Evolutionary conservation across 2,888 invertebrate genomes (phyloP), one percentile per base, ranked within the genome.

Genomic region (Anodontia alba): DNA sequence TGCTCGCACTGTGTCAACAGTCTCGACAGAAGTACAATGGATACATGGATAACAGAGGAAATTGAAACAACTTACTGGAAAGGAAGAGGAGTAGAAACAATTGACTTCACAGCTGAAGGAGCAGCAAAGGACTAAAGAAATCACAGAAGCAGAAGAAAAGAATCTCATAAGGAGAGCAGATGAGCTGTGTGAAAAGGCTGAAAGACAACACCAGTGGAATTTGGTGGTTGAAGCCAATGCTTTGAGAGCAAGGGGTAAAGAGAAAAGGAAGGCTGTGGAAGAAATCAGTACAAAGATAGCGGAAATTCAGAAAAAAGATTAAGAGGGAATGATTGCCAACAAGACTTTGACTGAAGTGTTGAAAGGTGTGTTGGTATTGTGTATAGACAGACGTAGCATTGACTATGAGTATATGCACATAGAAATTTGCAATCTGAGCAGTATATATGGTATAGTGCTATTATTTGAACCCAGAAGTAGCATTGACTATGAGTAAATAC

Each of bases 171-270:
- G 29, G 57, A 57, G 57, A 57, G 57, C 57, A 57, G 57, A 57
- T 29, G 29, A 29, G 57, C 57, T 57, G 49, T 49, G 49, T 49
- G 49, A 57, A 57, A 23, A 26, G 26, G 29, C 57, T 57, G 29
- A 57, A 57, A 57, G 12, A 26, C 57, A 57, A 57, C 38, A 57
- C 57, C 23, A 26, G 15, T 57, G 57, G 12, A 57, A 57, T 57
- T 57, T 26, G 57, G 57, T 57, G 57, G 57, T 57, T 57, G 57
- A 57, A 57, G 57, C 57, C 29, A 57, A 57, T 29, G 57, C 57
- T 26, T 29, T 57, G 26, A 57, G 57, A 23, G 57, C 29, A 57
- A 57, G 29, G 29, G 29, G 57, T 57, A 57, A 26, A 12, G 57
- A 57, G 29, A 57, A 57, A 57, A 15, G 12, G 57, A 57, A 57